Evolutionary conservation across 2,797 vertebrate species (phyloP).

Genomic region (Morelia viridis): DNA sequence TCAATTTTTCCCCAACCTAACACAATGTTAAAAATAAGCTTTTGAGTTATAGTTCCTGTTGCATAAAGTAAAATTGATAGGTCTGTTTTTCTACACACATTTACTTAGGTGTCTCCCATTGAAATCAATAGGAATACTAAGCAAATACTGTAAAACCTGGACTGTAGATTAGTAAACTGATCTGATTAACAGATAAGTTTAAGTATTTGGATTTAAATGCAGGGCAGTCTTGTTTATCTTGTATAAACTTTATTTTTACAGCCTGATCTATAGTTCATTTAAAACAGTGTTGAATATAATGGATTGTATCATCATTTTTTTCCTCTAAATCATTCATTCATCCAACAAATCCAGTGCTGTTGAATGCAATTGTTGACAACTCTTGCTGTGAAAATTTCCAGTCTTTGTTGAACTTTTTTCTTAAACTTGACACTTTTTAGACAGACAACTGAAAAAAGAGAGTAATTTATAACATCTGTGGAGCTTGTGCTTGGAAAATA

Average conservation of each 20-base stretch:
- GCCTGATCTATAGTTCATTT: background rate
- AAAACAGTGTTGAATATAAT: background rate
- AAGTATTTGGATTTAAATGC: background rate
- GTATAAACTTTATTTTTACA: background rate
- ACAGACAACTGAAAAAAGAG: slow-evolving; percentile 56
- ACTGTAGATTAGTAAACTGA: background rate
- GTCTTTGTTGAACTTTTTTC: slow-evolving; percentile 53
- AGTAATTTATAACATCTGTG: slow-evolving; percentile 66
- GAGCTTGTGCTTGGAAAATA: slow-evolving; percentile 44
- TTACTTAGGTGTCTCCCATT: background rate
- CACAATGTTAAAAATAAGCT: background rate
- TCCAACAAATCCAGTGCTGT: slow-evolving; percentile 45
- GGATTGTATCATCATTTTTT: slow-evolving; percentile 28
- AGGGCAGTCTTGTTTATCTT: background rate
- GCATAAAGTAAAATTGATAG: slow-evolving; percentile 25
- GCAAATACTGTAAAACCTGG: background rate
- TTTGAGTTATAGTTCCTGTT: slow-evolving; percentile 49
- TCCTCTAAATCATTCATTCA: slow-evolving; percentile 38
- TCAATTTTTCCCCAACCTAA: background rate
- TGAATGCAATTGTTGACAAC: slow-evolving; percentile 63
- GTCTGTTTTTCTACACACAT: background rate
- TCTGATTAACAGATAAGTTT: background rate
- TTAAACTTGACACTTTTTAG: slow-evolving; percentile 59
- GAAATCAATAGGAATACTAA: slow-evolving; percentile 13
- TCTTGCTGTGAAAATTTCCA: slow-evolving; percentile 65